Evolutionary conservation across 2,113 vertebrate species (phyloP).

Genomic region (Etheostoma spectabile): DNA sequence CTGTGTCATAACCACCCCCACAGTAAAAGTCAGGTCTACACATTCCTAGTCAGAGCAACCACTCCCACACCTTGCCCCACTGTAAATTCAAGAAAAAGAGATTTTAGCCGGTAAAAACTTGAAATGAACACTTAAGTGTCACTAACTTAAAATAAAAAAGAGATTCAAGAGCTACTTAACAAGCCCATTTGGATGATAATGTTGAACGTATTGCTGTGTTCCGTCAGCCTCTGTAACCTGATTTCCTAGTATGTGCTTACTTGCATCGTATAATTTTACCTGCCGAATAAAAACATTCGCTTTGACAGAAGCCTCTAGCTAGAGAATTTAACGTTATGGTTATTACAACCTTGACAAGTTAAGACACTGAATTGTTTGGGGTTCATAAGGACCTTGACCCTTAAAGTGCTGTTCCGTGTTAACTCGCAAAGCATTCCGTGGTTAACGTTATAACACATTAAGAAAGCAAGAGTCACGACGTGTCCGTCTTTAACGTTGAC

Average conservation of each 20-base stretch:
- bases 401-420: neutral
- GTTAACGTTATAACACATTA: neutral
- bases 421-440: neutral
- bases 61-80: neutral
- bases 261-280: no score
- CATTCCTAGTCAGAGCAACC: constrained; percentile 35
- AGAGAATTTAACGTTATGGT: no score
- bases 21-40: neutral
- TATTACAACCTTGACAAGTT: no score
- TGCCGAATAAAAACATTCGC: accelerated
- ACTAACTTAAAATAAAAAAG: neutral
- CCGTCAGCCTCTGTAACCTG: neutral
- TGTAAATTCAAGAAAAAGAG: neutral
- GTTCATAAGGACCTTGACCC: no score
- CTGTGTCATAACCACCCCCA: neutral
- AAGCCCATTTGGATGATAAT: neutral
- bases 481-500: accelerated
- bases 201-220: no score
- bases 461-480: neutral
- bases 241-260: neutral
- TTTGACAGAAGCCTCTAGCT: no score
- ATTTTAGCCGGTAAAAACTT: neutral
- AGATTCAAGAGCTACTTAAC: no score
- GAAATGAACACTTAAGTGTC: accelerated
- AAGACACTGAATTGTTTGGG: neutral